Percentiles rank a stretch among this genome's conserved stretches.
phyloP scores from a whole-genome alignment of 2,113 vertebrate species.

The Candoia aspera region DNA sequence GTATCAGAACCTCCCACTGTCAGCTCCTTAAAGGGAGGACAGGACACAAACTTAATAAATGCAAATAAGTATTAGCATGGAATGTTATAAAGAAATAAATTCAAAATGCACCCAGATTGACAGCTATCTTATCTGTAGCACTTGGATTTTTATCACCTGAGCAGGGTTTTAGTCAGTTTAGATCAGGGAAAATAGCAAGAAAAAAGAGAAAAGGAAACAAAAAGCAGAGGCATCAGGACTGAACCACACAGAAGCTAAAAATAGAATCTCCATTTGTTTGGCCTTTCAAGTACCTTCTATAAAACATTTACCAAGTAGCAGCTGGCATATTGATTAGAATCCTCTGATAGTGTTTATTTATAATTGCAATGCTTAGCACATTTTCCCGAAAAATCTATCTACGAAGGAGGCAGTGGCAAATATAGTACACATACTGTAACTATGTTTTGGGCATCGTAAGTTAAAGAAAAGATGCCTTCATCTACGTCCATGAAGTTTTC shows the following conservation, averaged over 20 bases:
- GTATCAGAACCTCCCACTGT: background rate
- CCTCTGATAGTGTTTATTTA: background rate
- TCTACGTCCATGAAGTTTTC: background rate
- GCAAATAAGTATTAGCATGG: background rate
- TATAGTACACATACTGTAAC: background rate
- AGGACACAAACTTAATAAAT: background rate
- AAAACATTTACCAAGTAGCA: constrained; percentile 22
- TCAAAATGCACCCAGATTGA: background rate
- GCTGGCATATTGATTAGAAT: background rate
- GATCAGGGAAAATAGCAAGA: background rate
- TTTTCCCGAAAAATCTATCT: background rate
- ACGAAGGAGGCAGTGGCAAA: background rate
- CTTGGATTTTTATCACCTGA: background rate
- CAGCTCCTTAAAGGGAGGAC: background rate
- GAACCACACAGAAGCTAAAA: background rate
- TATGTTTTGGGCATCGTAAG: background rate
- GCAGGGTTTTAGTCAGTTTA: background rate
- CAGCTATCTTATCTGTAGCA: background rate
- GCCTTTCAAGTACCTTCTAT: constrained; percentile 10
- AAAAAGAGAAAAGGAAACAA: background rate
- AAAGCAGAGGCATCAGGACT: background rate
- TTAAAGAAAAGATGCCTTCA: background rate
- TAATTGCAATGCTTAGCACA: background rate
- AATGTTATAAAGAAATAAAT: background rate
- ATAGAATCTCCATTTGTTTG: background rate